A percentile compares a stretch with the other conserved stretches of the same genome.
Conservation (phyloP, 2,797 vertebrate genomes). For the Clarias platycephalus region DNA sequence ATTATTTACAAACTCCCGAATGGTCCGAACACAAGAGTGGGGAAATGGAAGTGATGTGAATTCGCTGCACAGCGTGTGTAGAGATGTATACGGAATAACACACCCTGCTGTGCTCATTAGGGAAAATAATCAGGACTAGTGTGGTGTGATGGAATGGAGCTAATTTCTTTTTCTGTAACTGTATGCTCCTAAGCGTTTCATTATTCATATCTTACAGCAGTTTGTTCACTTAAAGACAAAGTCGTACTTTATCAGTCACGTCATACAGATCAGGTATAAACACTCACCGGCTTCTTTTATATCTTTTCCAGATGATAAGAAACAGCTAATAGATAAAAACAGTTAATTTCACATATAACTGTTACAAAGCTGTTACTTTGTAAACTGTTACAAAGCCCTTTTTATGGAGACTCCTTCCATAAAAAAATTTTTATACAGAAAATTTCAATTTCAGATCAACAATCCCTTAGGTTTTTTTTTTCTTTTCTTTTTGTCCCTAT, state of each 20-base stretch:
- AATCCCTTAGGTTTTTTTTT: background rate
- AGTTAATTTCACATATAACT: background rate
- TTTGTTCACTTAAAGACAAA: background rate
- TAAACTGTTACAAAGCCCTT: background rate
- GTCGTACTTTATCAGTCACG: background rate
- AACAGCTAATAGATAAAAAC: background rate
- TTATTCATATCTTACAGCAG: background rate
- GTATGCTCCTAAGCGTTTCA: background rate
- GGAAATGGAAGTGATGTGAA: background rate
- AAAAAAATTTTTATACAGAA: background rate
- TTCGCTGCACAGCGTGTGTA: no score
- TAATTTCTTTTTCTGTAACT: background rate
- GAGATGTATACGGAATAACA: background rate
- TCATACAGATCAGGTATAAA: background rate
- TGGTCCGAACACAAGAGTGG: background rate
- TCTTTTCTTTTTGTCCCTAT: background rate
- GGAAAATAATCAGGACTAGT: background rate
- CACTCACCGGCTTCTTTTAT: background rate
- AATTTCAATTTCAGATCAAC: background rate
- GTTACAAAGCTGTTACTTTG: background rate
- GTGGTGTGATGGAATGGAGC: background rate
- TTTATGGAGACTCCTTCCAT: background rate
- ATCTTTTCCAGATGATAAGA: background rate
- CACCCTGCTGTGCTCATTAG: background rate
- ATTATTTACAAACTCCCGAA: slow-evolving; percentile 19